Percentiles rank a stretch among this genome's conserved stretches.
These are phyloP conservation scores for Lagorchestes hirsutus DNA, from an alignment of 2,797 vertebrate genomes.

Conservation along the genomic window DNA sequence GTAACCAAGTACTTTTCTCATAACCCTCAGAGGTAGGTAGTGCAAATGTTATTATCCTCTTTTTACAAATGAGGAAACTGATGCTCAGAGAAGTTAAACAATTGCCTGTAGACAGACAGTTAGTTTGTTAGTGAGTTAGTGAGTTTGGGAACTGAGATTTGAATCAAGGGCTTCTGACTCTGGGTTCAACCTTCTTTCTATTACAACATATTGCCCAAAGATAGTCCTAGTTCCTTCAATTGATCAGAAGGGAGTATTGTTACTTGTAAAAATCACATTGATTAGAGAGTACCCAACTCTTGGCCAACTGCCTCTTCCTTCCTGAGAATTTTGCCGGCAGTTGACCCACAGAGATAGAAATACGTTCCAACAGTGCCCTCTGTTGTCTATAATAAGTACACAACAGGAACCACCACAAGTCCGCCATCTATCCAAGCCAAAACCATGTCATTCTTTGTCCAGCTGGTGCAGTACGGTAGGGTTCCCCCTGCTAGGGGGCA, in stretches of 20 bases:
- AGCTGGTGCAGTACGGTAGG: not conserved
- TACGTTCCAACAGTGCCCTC: not conserved
- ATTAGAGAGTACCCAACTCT: not conserved
- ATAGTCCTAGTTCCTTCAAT: not conserved
- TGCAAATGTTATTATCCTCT: not conserved
- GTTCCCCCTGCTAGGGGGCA: not conserved
- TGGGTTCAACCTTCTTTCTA: not conserved
- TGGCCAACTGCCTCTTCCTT: constrained; percentile 10
- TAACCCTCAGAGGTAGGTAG: not conserved
- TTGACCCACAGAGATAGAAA: not conserved
- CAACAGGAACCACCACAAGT: not conserved
- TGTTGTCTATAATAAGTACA: not conserved
- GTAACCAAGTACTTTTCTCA: not conserved
- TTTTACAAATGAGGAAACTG: not conserved
- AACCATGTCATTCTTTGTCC: not conserved
- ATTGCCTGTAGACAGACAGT: not conserved
- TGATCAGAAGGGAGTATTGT: not conserved
- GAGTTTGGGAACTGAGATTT: not conserved
- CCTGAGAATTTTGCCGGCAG: not conserved
- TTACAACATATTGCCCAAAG: not conserved
- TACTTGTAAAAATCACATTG: not conserved
- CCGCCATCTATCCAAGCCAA: not conserved
- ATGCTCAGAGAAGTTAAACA: not conserved
- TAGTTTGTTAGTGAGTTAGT: no score
- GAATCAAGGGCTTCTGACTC: not conserved